These are phyloP conservation scores for Watsonalla cultraria DNA, from an alignment of 2,888 invertebrate species.

Conservation along the genomic window DNA sequence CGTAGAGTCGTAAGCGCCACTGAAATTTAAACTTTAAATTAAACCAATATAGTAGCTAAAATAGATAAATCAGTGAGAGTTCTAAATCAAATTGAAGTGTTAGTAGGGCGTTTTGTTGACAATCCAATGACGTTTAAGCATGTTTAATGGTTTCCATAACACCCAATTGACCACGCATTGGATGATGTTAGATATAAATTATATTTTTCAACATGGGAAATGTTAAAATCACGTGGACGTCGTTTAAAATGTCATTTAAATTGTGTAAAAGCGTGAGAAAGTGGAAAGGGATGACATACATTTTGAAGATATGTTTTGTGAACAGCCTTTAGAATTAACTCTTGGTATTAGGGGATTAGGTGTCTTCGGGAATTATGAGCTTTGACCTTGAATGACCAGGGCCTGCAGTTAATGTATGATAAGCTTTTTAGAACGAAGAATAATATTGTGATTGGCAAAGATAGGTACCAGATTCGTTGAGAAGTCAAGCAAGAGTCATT, in stretches of 20 bases:
- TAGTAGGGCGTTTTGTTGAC: conserved; percentile 64
- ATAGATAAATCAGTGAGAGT: conserved; percentile 8
- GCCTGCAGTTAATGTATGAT: no score
- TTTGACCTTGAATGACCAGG: no score
- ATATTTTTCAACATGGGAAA: conserved; percentile 46
- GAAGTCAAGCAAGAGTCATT: no score
- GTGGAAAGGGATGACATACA: background rate
- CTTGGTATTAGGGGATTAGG: no score
- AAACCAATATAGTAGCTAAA: conserved; percentile 12
- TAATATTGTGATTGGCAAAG: no score
- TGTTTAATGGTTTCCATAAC: conserved; percentile 73
- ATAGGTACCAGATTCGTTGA: no score
- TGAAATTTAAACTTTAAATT: conserved; percentile 11
- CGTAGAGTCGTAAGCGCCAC: conserved; percentile 24
- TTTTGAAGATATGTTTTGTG: no score
- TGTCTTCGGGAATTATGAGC: no score
- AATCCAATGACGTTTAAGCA: conserved; percentile 49
- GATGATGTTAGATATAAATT: conserved; percentile 48
- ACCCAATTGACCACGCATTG: conserved; percentile 71
- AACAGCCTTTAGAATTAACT: no score
- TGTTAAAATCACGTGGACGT: conserved; percentile 31
- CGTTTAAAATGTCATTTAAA: conserved; percentile 39
- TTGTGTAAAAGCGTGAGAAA: conserved; percentile 13
- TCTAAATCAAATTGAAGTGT: conserved; percentile 57
- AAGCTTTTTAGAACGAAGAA: no score